phyloP scores from a whole-genome alignment of 2,888 invertebrate species.

The Acrobeloides nanus region DNA sequence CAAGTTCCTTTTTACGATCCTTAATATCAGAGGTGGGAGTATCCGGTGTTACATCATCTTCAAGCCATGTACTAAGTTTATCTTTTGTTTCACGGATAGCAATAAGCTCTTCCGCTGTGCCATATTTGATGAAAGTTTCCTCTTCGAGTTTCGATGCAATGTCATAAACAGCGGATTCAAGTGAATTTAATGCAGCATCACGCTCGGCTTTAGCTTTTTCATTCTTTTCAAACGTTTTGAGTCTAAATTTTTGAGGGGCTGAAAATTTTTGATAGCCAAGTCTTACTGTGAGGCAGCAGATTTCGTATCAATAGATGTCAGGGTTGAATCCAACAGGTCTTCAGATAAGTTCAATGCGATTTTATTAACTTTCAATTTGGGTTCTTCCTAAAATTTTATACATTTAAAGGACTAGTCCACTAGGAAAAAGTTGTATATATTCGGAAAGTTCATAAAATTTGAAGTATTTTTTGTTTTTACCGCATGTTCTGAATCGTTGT shows the following conservation, averaged over 20 bases:
- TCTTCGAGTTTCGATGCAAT: constrained; percentile 74
- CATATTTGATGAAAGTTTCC: constrained; percentile 55
- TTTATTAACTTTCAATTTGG: too few species aligned
- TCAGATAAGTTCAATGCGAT: too few species aligned
- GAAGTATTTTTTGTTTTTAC: too few species aligned
- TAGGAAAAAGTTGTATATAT: too few species aligned
- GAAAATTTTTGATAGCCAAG: constrained; percentile 65
- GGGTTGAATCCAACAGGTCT: too few species aligned
- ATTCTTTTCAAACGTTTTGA: constrained; percentile 54
- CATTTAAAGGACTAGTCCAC: too few species aligned
- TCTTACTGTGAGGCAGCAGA: too few species aligned
- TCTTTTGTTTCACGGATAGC: constrained; percentile 30
- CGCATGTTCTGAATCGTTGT: too few species aligned
- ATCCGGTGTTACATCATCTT: constrained; percentile 77
- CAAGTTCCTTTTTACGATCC: constrained; percentile 31
- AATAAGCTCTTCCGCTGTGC: constrained; percentile 36
- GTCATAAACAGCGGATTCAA: constrained; percentile 90
- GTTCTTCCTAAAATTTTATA: too few species aligned
- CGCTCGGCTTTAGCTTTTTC: constrained; percentile 72
- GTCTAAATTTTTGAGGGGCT: constrained; percentile 59
- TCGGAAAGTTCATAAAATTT: too few species aligned
- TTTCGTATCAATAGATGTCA: too few species aligned
- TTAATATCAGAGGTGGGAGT: constrained; percentile 64
- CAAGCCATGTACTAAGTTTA: constrained; percentile 70
- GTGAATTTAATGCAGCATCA: constrained; percentile 78